Evolutionary conservation across 2,797 vertebrate species (phyloP).

Genomic region (Sebastes melanostomus): DNA sequence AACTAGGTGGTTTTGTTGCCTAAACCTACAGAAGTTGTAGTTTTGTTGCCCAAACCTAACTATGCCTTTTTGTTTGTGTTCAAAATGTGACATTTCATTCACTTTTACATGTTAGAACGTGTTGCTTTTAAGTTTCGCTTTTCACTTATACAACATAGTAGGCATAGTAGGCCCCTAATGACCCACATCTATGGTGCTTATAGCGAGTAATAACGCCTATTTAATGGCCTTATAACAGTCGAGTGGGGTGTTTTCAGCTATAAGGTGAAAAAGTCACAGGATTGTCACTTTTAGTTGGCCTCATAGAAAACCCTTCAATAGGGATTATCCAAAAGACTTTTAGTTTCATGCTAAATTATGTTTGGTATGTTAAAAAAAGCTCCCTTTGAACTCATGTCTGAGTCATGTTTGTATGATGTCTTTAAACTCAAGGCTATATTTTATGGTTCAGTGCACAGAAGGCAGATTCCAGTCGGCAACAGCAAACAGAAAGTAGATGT

Average conservation of each 20-base stretch:
- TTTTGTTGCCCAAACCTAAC: too few species aligned
- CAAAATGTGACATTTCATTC: background rate
- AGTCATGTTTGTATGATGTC: background rate
- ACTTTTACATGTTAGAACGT: background rate
- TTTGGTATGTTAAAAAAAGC: constrained; percentile 2
- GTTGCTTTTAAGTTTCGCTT: background rate
- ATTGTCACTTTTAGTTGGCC: background rate
- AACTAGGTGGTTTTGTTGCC: background rate
- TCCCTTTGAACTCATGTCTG: background rate
- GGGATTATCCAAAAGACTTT: background rate
- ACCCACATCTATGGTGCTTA: too few species aligned
- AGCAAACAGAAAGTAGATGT: constrained; percentile 10
- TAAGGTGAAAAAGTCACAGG: background rate
- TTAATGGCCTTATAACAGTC: too few species aligned
- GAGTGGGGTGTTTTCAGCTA: too few species aligned
- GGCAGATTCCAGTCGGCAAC: constrained; percentile 13
- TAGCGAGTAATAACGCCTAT: too few species aligned
- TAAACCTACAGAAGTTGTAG: too few species aligned
- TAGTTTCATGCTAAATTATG: constrained; percentile 7
- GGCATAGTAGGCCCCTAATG: too few species aligned
- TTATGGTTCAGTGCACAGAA: constrained; percentile 17
- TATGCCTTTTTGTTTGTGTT: background rate
- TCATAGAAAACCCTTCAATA: background rate
- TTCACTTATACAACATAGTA: background rate
- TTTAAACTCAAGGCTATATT: background rate